Evolutionary conservation across 2,113 vertebrate species (phyloP), one percentile per base, ranked within the genome.

Genomic region (Nipponia nippon): DNA sequence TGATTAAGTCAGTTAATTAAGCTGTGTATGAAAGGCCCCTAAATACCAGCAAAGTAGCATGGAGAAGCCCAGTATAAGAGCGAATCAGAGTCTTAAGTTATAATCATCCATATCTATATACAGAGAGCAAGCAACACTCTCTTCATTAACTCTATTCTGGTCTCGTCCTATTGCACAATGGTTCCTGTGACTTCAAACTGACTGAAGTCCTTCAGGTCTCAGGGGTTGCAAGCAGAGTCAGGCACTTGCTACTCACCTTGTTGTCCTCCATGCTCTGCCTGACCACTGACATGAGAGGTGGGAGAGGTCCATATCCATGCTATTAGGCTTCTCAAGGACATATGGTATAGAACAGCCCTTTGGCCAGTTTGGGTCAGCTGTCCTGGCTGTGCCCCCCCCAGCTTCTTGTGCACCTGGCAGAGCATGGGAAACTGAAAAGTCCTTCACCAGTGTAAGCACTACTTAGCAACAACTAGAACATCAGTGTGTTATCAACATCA

Each of bases 261-360:
- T 14, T 23, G 4, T 34, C 36, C 1, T 52, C 4, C 1, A 4
- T 22, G 2, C 15, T 46, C 71, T 56, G 10, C 26, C 36, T 44
- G n/a, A 38, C 32, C 21, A 11, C 19, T 58, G 27, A 15, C 14
- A 13, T 15, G 27, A 86, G 38, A 23, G 10, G 4, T 10, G 11
- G 3, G 13, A 83, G 25, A 72, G 4, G 6, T 4, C 34, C 16
- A 10, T 3, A 8, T 26, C 38, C 6, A 2, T 16, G 15, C 1
- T 20, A 2, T 27, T 11, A 26, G 58, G 8, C 16, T 66, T 47
- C 58, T 47, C 3, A 0, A 67, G 23, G 15, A 5, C 0, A 0
- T 26, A 42, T 42, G 40, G 40, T 42, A 42, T 42, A 12, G 40
- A 42, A 42, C 11, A 42, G 40, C 40, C 40, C 40, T 42, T 42